Percentiles rank a stretch among this genome's conserved stretches.
phyloP scores from a whole-genome alignment of 1,140 invertebrate genomes.

The Zaprionus ghesquierei region DNA sequence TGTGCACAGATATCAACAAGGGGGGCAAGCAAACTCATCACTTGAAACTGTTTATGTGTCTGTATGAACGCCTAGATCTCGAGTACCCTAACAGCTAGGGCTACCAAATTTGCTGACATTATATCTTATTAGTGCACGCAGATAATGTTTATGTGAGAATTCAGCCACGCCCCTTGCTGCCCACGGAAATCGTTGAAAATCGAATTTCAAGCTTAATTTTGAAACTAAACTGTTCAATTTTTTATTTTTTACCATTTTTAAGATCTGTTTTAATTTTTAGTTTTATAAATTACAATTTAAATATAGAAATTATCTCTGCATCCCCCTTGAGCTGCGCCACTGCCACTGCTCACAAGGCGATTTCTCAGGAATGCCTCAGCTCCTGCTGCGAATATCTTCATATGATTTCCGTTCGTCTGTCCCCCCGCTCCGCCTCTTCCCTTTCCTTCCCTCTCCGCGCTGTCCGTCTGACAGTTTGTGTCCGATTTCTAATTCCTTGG shows the following conservation, averaged over 20 bases:
- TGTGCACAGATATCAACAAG: not conserved
- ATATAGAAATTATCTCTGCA: no score
- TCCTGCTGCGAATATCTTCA: conserved; percentile 13
- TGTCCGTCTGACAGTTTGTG: not conserved
- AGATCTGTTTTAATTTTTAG: no score
- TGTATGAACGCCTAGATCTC: not conserved
- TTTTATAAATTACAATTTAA: no score
- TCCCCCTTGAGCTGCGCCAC: not conserved
- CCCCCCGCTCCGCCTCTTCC: no score
- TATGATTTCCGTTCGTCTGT: conserved; percentile 20
- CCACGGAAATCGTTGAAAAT: no score
- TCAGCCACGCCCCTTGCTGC: not conserved
- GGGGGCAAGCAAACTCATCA: not conserved
- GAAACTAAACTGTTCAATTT: no score
- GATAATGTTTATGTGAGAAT: not conserved
- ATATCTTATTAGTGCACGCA: not conserved
- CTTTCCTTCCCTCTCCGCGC: not conserved
- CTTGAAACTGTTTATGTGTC: not conserved
- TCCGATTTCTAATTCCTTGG: conserved; percentile 15
- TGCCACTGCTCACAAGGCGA: not conserved
- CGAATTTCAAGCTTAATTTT: no score
- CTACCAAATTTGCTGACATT: not conserved
- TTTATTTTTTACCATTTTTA: no score
- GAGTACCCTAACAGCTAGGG: not conserved
- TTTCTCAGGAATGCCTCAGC: not conserved